Base-by-base conservation (phyloP, 2,113 vertebrate genomes). In the Siniperca knerii region DNA sequence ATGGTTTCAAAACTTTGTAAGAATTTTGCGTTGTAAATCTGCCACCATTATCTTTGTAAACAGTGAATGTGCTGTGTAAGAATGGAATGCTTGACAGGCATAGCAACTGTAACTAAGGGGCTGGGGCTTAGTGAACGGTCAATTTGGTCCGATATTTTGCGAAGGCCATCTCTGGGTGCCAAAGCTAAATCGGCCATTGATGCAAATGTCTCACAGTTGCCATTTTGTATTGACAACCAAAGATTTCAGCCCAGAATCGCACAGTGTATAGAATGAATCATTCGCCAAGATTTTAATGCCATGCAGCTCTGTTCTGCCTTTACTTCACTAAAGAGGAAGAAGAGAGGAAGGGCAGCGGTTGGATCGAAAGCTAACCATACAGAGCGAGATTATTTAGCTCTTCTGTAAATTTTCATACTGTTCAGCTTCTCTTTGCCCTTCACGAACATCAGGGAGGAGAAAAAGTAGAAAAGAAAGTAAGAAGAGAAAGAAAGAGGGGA, bases 361-460 rank as follows among this genome's bases (percentile, higher is more conserved):
- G 40, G 23, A 46, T 16, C 11, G 0, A 25, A 68, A 25, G 37
- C 35, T 60, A n/a, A 1, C 7, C 4, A 11, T 0, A 54, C 52
- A 40, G 42, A 67, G 21, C 7, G 25, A 29, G 25, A 75, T 48
- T 48, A 12, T 70, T 2, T 23, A 48, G 42, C 20, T 40, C 54
- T 50, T 77, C 66, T 77, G 67, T 42, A 3, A 48, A 81, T 57
- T 54, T 77, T 55, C 54, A 25, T 35, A 21, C 40, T 58, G 64
- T 75, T 61, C 13, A 21, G 37, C 50, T 77, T 77, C 21, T 67
- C 60, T 71, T 69, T 84, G 81, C n/a, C 76, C 78, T 90, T 80
- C 57, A 77, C 8, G 18, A 68, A 79, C 33, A 58, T 23, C 25
- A 60, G 16, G 13, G 66, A 83, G 70, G 16, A 85, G 37, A 80